Conservation (phyloP, 2,888 invertebrate genomes). For the Pheosia gnoma region DNA sequence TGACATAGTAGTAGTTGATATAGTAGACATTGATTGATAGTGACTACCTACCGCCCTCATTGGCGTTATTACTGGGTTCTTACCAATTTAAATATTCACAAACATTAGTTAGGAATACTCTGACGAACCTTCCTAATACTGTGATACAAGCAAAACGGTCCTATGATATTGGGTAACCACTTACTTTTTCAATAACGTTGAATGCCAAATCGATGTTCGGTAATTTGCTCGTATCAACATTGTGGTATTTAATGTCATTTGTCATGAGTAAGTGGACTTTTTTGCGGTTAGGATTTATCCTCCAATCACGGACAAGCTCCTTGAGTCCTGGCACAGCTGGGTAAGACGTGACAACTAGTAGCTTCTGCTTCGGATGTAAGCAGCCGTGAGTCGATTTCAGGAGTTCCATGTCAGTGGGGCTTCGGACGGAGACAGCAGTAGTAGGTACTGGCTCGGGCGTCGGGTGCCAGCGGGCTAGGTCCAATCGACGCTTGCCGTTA, state of each 20-base stretch:
- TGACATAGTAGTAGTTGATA: too few species aligned
- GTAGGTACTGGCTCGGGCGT: slow-evolving; percentile 5
- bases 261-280: slow-evolving; percentile 21
- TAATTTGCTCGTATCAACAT: slow-evolving; percentile 8
- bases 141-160: too few species aligned
- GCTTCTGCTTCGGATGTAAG: slow-evolving; percentile 14
- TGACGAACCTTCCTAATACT: too few species aligned
- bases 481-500: slow-evolving; percentile 11
- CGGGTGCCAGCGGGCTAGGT: slow-evolving; percentile 21
- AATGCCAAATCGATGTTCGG: slow-evolving; percentile 15
- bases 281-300: slow-evolving; percentile 18
- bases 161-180: slow-evolving; percentile 3
- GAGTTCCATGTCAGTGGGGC: slow-evolving; percentile 22
- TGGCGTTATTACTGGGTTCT: too few species aligned
- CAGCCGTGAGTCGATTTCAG: slow-evolving; percentile 17
- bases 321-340: slow-evolving; percentile 30
- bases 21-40: too few species aligned
- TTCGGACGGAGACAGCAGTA: slow-evolving; percentile 15
- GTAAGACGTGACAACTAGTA: slow-evolving; percentile 24
- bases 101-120: too few species aligned
- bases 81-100: too few species aligned
- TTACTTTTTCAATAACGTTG: slow-evolving; percentile 23
- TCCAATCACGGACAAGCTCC: slow-evolving; percentile 29
- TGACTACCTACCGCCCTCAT: too few species aligned
- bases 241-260: slow-evolving; percentile 10